Base-by-base conservation (phyloP, 2,888 invertebrate species). In the Orthonychiurus folsomi region DNA sequence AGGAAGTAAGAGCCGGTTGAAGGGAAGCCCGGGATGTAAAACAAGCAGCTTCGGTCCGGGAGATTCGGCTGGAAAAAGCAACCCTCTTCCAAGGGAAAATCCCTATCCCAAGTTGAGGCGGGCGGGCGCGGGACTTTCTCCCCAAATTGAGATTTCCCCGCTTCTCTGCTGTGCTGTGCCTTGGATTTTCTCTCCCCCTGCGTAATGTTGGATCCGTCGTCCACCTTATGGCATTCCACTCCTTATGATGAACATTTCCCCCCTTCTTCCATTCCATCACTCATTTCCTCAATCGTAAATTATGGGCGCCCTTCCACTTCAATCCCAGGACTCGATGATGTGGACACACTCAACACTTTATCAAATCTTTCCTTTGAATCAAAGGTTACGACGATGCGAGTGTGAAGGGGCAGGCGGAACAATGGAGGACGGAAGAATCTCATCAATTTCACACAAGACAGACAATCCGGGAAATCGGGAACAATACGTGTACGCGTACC, bases 401-500 rank as follows among this genome's bases (percentile, higher is more conserved):
- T 37, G 37, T n/a, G n/a, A n/a, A n/a, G 59, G 50, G 24, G 9
- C 26, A 59, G 50, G 59, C 52, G 52, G 59, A 59, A 50, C 50
- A 59, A 52, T 59, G 50, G 52, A 59, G 59, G 54, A 59, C 52
- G 58, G 57, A 63, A 60, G 63, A 62, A 66, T 66, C 63, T 62
- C 62, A 60, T 62, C 60, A 60, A 66, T 63, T 66, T 61, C 53
- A 21, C 48, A 47, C 55, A 62, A 66, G 63, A 66, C 63, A 62
- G 66, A 63, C 63, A 61, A 63, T 59, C 25, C 55, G 55, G 59
- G n/a, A n/a, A n/a, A n/a, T n/a, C n/a, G n/a, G n/a, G n/a, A n/a
- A n/a, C n/a, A n/a, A n/a, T n/a, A n/a, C n/a, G n/a, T n/a, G n/a
- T n/a, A n/a, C n/a, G n/a, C n/a, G n/a, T n/a, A n/a, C n/a, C n/a